phyloP scores from a whole-genome alignment of 2,797 vertebrate species.

The Takifugu rubripes region DNA sequence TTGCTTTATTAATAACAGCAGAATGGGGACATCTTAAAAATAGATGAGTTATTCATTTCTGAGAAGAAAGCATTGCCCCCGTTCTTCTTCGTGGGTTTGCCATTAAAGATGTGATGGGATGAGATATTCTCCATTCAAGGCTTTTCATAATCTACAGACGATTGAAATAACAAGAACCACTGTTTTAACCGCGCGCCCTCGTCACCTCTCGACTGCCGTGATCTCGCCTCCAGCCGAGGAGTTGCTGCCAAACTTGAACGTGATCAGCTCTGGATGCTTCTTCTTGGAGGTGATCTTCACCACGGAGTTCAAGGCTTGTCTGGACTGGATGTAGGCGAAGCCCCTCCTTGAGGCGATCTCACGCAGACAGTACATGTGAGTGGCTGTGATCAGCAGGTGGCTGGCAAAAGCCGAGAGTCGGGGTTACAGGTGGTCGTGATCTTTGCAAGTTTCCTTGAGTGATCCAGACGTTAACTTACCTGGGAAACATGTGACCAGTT shows the following conservation, averaged over 20 bases:
- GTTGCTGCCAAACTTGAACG: slow-evolving; percentile 97
- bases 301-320: slow-evolving; percentile 93
- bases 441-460: background rate
- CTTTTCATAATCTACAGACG: too few species aligned
- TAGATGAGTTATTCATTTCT: too few species aligned
- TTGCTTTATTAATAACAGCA: too few species aligned
- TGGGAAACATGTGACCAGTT: slow-evolving; percentile 97
- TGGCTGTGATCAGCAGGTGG: slow-evolving; percentile 91
- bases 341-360: slow-evolving; percentile 94
- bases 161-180: background rate
- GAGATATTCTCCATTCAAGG: too few species aligned
- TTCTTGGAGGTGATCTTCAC: slow-evolving; percentile 99
- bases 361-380: slow-evolving; percentile 98
- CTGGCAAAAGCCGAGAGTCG: slow-evolving; percentile 58
- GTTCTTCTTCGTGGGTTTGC: too few species aligned
- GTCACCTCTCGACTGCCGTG: slow-evolving; percentile 93
- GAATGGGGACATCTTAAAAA: too few species aligned
- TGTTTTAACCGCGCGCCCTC: too few species aligned
- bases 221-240: slow-evolving; percentile 91
- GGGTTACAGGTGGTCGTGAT: background rate
- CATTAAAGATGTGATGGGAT: too few species aligned
- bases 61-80: too few species aligned
- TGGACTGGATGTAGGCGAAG: slow-evolving; percentile 96
- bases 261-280: slow-evolving; percentile 97
- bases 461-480: slow-evolving; percentile 63